phyloP scores from a whole-genome alignment of 2,797 vertebrate genomes.

The Pangasius krempfi region DNA sequence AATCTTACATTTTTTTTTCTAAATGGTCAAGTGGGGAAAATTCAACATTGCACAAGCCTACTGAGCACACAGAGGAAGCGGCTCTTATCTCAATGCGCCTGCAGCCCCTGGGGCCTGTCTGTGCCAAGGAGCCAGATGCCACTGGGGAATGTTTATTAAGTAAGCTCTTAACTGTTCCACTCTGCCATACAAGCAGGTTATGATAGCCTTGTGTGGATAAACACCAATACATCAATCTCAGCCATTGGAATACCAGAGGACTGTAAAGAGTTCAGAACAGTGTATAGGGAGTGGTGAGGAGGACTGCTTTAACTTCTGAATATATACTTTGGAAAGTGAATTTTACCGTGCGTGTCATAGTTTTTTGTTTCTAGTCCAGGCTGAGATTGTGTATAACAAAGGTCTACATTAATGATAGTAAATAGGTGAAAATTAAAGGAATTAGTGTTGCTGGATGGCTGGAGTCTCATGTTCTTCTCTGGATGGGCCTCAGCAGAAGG shows the following conservation, averaged over 20 bases:
- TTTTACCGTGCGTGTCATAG: neutral
- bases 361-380: neutral
- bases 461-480: neutral
- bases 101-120: slow-evolving; percentile 57
- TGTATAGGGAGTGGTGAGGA: neutral
- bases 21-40: no score
- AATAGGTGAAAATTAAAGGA: neutral
- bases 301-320: neutral
- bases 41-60: neutral
- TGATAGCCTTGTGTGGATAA: slow-evolving; percentile 51
- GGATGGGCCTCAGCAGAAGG: slow-evolving; percentile 24
- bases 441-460: neutral
- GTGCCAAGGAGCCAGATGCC: slow-evolving; percentile 47
- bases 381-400: neutral
- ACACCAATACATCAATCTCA: slow-evolving; percentile 31
- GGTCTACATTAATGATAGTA: neutral
- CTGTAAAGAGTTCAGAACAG: neutral
- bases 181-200: slow-evolving; percentile 48
- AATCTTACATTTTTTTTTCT: no score
- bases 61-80: slow-evolving; percentile 12
- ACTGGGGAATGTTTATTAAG: slow-evolving; percentile 65
- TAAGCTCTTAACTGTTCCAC: slow-evolving; percentile 55
- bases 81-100: slow-evolving; percentile 68
- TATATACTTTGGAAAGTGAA: neutral
- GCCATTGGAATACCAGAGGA: neutral